Evolutionary conservation across 1,140 invertebrate genomes (phyloP).

Genomic region (Aphelinus atriplicis): DNA sequence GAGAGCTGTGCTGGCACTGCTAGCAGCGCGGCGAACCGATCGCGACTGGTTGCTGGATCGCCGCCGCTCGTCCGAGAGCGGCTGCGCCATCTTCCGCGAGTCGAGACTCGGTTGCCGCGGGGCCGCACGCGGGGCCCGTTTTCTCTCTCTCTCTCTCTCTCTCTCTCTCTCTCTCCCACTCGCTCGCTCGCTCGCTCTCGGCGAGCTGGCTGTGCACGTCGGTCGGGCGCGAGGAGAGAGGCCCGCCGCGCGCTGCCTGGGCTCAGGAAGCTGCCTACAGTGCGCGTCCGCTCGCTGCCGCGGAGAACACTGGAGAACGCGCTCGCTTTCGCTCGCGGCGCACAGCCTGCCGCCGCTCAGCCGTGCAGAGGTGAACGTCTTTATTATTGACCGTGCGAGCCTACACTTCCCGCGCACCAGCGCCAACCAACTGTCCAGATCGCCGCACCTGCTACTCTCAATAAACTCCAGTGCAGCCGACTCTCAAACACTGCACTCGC

Average conservation of each 20-base stretch:
- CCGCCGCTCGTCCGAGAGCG: constrained; percentile 4
- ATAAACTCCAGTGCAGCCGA: no score
- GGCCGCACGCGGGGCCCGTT: not conserved
- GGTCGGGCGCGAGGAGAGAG: not conserved
- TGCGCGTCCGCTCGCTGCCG: no score
- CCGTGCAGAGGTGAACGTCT: constrained; percentile 2
- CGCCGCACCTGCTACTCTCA: no score
- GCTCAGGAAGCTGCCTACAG: no score
- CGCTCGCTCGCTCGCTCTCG: no score
- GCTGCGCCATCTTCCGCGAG: constrained; percentile 17
- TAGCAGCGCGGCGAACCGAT: not conserved
- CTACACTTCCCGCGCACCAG: no score
- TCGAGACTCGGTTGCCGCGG: not conserved
- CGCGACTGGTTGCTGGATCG: constrained; percentile 19
- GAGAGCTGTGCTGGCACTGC: not conserved
- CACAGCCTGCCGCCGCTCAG: not conserved
- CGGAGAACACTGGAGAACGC: not conserved
- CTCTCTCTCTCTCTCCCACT: no score
- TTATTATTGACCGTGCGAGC: constrained; percentile 9
- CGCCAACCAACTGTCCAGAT: no score
- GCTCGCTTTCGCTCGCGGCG: constrained; percentile 13
- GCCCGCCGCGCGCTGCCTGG: not conserved
- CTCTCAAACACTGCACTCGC: no score
- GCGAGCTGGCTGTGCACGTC: not conserved
- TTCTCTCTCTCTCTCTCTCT: not conserved